phyloP scores from a whole-genome alignment of 2,888 invertebrate genomes.

The Pelosia muscerda region DNA sequence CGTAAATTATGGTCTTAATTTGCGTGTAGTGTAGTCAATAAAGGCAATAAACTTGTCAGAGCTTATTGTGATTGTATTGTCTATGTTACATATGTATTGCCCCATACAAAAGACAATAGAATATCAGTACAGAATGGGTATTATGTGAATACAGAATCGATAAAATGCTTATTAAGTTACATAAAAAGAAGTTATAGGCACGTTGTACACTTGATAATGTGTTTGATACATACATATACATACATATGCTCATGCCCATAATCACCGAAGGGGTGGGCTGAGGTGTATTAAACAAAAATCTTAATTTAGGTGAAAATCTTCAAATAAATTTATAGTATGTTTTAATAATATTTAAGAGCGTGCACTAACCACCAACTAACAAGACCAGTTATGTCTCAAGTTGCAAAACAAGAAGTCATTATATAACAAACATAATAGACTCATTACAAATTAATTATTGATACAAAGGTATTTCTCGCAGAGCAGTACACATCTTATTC shows the following conservation, averaged over 20 bases:
- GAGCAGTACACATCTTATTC: background rate
- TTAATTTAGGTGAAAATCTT: background rate
- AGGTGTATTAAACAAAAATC: too few species aligned
- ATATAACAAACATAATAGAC: background rate
- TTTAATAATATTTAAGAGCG: background rate
- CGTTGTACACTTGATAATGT: background rate
- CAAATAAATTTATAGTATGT: background rate
- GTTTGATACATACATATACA: too few species aligned
- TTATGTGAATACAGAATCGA: background rate
- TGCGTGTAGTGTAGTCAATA: slow-evolving; percentile 11
- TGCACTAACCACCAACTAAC: background rate
- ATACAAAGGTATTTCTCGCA: background rate
- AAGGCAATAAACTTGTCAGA: slow-evolving; percentile 19
- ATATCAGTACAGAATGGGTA: slow-evolving; percentile 12
- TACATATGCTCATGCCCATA: too few species aligned
- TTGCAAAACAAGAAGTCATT: background rate
- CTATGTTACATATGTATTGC: slow-evolving; percentile 20
- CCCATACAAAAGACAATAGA: slow-evolving; percentile 19
- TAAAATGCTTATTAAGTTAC: background rate
- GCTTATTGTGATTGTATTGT: slow-evolving; percentile 20
- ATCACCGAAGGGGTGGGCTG: too few species aligned
- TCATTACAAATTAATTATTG: background rate
- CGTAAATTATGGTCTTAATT: slow-evolving; percentile 8
- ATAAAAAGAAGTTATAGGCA: background rate
- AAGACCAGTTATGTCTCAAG: background rate